Evolutionary conservation across 1,140 invertebrate species (phyloP), one percentile per base, ranked within the genome.

Genomic region (Sarcophaga peregrina): DNA sequence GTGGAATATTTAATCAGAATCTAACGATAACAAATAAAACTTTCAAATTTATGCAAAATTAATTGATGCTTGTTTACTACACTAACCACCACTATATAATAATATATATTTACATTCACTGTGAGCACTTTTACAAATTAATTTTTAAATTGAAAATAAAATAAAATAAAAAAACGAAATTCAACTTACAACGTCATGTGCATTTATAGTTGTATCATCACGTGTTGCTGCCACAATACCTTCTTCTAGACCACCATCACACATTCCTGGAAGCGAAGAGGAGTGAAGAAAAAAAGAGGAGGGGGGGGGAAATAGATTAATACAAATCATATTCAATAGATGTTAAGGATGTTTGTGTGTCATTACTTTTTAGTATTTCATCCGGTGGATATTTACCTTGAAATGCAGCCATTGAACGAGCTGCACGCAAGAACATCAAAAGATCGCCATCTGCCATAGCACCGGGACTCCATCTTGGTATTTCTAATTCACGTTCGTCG

Each of bases 151-250:
- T 37, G 25, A 37, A 37, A 37, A 37, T 4, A 4, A 37, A 37
- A 37, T 2, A 37, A 37, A 37, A 37, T 37, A 37, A 37, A 4
- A 4, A 37, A 37, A 37, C n/a, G 4, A 37, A 37, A 37, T 37
- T 37, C 1, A 37, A 91, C 92, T 91, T 91, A 96, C 95, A 89
- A 97, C 96, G 91, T 98, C 96, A 87, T 99, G 93, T 85, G 98
- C 98, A 92, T 98, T 99, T 88, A 98, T 98, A 87, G 98, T 99
- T 80, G 98, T 99, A 91, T 98, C 97, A 92, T 99, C 98, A 90
- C 97, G 92, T 85, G 96, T 97, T 86, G 98, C 98, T 84, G 98
- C 97, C 87, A 97, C 94, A 93, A 97, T 98, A 89, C 98, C 97
- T 92, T 99, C 98, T 91, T 98, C 97, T 84, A 97, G 97, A 85